Conservation (phyloP, 1,140 invertebrate species). For the Pristionchus pacificus region DNA sequence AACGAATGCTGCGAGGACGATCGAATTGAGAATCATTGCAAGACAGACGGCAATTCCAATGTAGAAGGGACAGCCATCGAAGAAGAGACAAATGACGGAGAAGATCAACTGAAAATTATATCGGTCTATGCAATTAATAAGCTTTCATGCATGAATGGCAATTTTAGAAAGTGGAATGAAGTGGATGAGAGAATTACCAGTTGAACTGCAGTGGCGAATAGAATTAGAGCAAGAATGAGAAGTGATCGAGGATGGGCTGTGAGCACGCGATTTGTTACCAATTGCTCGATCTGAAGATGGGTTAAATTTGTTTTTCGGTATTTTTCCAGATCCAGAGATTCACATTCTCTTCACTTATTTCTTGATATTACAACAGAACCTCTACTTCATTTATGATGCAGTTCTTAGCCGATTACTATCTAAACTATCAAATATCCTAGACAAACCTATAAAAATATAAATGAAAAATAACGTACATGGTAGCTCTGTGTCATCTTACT, state of each 20-base stretch:
- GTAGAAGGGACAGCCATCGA: neutral
- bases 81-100: neutral
- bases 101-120: neutral
- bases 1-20: neutral
- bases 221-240: neutral
- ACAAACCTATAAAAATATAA: neutral
- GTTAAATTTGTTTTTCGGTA: too few relatives aligned
- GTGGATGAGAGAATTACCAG: neutral
- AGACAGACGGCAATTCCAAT: neutral
- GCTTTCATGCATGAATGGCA: too few relatives aligned
- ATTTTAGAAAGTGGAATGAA: neutral
- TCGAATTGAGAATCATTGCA: neutral
- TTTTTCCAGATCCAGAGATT: too few relatives aligned
- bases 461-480: neutral
- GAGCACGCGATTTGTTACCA: neutral
- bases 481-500: neutral
- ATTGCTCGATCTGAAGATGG: neutral
- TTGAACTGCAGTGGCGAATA: neutral
- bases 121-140: too few relatives aligned
- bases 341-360: too few relatives aligned
- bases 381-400: too few relatives aligned
- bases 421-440: too few relatives aligned
- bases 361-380: too few relatives aligned
- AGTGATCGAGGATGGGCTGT: neutral
- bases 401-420: too few relatives aligned